Percentiles rank a stretch among this genome's conserved stretches.
Conservation (phyloP, 92 coral and sea anemone species). For the Plumapathes pennacea region DNA sequence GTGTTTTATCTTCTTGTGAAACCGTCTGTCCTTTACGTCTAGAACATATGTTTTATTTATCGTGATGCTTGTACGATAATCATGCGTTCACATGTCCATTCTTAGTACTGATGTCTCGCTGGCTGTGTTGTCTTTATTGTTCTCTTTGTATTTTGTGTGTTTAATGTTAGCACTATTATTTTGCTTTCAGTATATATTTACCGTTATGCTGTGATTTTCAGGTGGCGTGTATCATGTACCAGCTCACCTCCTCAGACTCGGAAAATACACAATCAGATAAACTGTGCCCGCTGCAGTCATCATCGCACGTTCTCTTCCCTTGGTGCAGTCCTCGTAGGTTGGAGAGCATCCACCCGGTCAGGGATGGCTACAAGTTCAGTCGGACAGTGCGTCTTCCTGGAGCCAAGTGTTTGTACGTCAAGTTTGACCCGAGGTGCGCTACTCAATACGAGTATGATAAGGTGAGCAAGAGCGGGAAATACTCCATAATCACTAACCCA, state of each 20-base stretch:
- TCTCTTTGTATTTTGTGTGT: neutral
- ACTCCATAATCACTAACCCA: no score
- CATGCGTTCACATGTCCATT: no score
- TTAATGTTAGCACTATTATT: neutral
- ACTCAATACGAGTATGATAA: constrained; percentile 96
- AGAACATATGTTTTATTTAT: no score
- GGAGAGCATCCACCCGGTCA: constrained; percentile 85
- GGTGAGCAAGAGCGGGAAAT: constrained; percentile 55
- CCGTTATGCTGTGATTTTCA: constrained; percentile 1
- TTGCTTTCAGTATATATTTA: neutral
- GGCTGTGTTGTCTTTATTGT: neutral
- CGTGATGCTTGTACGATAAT: no score
- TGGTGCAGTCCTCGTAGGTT: constrained; percentile 80
- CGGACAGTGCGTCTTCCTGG: constrained; percentile 72
- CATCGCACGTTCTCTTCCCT: constrained; percentile 56
- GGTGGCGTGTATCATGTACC: constrained; percentile 67
- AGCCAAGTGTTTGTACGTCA: constrained; percentile 68
- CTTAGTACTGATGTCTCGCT: neutral
- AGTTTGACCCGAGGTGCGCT: constrained; percentile 88
- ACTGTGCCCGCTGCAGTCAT: constrained; percentile 15
- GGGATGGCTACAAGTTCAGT: constrained; percentile 75
- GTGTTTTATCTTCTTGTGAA: no score
- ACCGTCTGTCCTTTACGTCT: no score
- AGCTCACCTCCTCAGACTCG: constrained; percentile 36
- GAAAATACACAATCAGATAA: neutral